Percentiles rank a stretch among this genome's conserved stretches.
phyloP scores from a whole-genome alignment of 2,113 vertebrate genomes.

The Calypte anna region DNA sequence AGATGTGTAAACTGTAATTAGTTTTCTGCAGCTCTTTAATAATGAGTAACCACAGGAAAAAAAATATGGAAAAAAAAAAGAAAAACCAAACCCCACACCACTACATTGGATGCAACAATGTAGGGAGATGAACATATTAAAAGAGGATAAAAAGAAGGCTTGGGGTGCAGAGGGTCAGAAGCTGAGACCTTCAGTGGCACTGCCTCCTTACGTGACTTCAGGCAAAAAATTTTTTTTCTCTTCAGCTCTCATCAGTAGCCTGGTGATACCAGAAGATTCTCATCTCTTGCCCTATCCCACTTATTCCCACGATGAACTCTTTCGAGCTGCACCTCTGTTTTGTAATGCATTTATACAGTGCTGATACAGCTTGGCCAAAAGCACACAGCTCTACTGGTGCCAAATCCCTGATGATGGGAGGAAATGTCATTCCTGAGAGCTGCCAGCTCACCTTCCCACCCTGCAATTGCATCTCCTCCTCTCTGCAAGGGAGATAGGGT shows the following conservation, averaged over 20 bases:
- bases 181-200: not conserved
- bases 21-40: not conserved
- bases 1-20: not conserved
- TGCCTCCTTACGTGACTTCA: not conserved
- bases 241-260: not conserved
- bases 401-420: not conserved
- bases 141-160: not conserved
- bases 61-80: not conserved
- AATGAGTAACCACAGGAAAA: not conserved
- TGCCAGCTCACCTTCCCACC: not conserved
- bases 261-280: not conserved
- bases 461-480: rapidly evolving
- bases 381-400: rapidly evolving
- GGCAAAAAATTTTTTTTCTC: not conserved
- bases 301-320: not conserved
- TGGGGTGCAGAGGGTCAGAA: not conserved
- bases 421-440: rapidly evolving
- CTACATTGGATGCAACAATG: rapidly evolving
- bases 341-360: not conserved
- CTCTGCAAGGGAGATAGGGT: rapidly evolving
- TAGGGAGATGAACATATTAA: not conserved
- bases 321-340: not conserved
- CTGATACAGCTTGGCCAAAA: rapidly evolving
- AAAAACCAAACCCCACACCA: not conserved
- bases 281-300: not conserved